Evolutionary conservation across 1,140 invertebrate species (phyloP).

Genomic region (Cataglyphis hispanica): DNA sequence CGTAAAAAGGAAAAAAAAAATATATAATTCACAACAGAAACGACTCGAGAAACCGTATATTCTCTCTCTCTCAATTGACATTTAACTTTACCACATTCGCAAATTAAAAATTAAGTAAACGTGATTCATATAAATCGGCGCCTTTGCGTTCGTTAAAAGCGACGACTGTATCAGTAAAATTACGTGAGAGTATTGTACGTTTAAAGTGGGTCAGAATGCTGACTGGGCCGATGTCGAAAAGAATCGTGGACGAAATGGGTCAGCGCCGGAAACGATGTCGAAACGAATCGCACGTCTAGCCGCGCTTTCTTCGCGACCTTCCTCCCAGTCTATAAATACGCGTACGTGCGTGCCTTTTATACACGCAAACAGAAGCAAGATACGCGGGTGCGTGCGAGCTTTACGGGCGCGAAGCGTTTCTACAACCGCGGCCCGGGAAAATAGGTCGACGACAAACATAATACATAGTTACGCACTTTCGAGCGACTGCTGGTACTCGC

Average conservation of each 20-base stretch:
- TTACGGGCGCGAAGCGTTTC: constrained; percentile 61
- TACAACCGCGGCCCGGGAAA: constrained; percentile 62
- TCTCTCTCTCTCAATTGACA: neutral
- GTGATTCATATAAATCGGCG: neutral
- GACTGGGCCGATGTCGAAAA: constrained; percentile 77
- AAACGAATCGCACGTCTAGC: constrained; percentile 75
- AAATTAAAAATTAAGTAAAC: neutral
- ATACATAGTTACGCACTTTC: constrained; percentile 47
- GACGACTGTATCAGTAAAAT: constrained; percentile 44
- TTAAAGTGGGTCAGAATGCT: constrained; percentile 73
- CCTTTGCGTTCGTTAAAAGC: neutral
- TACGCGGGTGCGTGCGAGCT: constrained; percentile 59
- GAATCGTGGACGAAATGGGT: constrained; percentile 80
- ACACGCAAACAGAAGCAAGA: neutral
- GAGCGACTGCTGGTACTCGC: neutral
- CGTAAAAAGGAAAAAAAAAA: neutral
- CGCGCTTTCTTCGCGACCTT: constrained; percentile 83
- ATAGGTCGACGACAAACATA: constrained; percentile 67
- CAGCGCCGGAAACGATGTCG: constrained; percentile 78
- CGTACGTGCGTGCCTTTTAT: constrained; percentile 7
- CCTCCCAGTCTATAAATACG: constrained; percentile 79
- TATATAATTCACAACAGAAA: neutral
- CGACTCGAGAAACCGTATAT: neutral
- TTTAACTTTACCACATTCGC: neutral
- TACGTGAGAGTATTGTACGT: constrained; percentile 55